Evolutionary conservation across 2,888 invertebrate species (phyloP).

Genomic region (Melipona bicolor): DNA sequence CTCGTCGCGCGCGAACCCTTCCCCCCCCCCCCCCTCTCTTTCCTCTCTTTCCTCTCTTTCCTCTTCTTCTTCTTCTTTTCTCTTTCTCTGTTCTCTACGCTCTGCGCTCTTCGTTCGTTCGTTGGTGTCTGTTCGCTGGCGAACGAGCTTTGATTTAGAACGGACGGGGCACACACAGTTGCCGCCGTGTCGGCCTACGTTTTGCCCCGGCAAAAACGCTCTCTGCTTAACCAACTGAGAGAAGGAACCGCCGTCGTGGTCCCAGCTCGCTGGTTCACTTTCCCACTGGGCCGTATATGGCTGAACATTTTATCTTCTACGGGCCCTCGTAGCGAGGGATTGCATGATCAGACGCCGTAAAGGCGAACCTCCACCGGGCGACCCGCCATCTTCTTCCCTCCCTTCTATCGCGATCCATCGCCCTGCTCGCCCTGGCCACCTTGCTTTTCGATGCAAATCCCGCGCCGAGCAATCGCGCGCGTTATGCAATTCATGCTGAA

Average conservation of each 20-base stretch:
- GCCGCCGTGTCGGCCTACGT: conserved; percentile 59
- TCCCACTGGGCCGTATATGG: conserved; percentile 74
- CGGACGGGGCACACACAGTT: conserved; percentile 55
- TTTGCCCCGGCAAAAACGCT: conserved; percentile 64
- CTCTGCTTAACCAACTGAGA: conserved; percentile 61
- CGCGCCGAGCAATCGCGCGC: conserved; percentile 29
- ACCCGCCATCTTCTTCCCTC: conserved; percentile 32
- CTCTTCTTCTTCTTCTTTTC: conserved; percentile 30
- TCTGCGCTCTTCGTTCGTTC: conserved; percentile 51
- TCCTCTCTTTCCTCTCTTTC: neutral
- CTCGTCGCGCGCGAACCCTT: conserved; percentile 5
- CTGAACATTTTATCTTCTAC: conserved; percentile 64
- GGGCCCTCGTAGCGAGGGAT: conserved; percentile 58
- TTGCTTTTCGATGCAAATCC: conserved; percentile 48
- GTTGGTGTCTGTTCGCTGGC: conserved; percentile 60
- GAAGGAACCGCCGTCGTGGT: conserved; percentile 45
- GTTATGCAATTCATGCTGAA: conserved; percentile 18
- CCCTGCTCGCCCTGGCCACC: conserved; percentile 7
- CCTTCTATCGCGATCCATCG: conserved; percentile 20
- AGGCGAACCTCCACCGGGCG: conserved; percentile 39
- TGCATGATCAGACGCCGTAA: conserved; percentile 62
- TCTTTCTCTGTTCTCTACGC: conserved; percentile 46
- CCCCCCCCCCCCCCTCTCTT: neutral
- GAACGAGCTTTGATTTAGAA: conserved; percentile 73
- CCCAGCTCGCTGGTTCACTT: conserved; percentile 63